Percentiles rank a stretch among this genome's conserved stretches.
These are phyloP conservation scores for Cyprinus carpio DNA, from an alignment of 2,113 vertebrate species.

Conservation along the genomic window DNA sequence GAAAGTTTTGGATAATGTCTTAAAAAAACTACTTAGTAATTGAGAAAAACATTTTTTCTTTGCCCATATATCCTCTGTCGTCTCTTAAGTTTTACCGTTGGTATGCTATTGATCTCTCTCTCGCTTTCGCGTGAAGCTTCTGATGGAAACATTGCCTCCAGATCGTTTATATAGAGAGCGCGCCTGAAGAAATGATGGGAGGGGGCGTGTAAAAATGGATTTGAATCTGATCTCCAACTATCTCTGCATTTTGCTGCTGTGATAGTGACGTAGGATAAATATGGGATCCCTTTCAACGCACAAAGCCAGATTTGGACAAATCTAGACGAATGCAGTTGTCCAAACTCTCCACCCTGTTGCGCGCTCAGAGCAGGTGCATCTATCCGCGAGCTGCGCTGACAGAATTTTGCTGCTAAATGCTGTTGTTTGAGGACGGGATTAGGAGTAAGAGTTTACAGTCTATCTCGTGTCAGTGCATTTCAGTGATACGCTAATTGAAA, in stretches of 20 bases:
- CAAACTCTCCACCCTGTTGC: conserved; percentile 17
- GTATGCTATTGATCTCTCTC: background rate
- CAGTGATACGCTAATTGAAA: background rate
- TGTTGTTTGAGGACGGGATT: background rate
- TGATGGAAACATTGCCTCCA: conserved; percentile 37
- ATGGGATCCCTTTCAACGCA: conserved; percentile 81
- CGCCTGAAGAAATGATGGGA: conserved; percentile 30
- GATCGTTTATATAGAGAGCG: conserved; percentile 51
- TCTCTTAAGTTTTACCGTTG: background rate
- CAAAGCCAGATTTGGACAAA: conserved; percentile 85
- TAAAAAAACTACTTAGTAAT: conserved; percentile 2
- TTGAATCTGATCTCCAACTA: conserved; percentile 28
- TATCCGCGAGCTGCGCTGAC: background rate
- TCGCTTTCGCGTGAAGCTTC: conserved; percentile 17
- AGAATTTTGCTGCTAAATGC: background rate
- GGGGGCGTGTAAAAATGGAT: conserved; percentile 47
- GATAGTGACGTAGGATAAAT: conserved; percentile 75
- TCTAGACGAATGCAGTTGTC: conserved; percentile 68
- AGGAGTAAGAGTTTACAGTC: background rate
- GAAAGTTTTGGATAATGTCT: background rate
- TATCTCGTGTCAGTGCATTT: background rate
- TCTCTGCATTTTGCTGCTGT: conserved; percentile 40
- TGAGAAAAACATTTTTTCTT: background rate
- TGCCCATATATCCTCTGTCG: conserved; percentile 4
- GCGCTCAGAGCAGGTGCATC: background rate